Evolutionary conservation across 2,113 vertebrate genomes (phyloP), one percentile per base, ranked within the genome.

Genomic region (Catharus fuscescens): DNA sequence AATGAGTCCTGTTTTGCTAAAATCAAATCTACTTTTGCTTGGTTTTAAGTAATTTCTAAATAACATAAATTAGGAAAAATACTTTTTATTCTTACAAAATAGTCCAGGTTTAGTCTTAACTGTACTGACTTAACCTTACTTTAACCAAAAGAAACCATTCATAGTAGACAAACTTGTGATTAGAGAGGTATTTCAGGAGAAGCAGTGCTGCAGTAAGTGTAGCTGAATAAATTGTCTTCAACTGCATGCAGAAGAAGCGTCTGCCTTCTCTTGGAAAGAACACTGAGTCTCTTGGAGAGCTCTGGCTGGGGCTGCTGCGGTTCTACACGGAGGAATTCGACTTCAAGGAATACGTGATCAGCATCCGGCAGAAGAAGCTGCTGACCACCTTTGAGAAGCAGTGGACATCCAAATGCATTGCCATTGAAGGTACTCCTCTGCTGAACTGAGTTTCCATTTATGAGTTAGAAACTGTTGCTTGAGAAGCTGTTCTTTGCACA

Each of bases 281-380:
- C 96, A 98, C 96, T 2, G 99, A 99, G 90, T 99, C 99, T 1
- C 98, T 99, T 53, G 99, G 99, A 10, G 99, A 99, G 82, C 98
- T 99, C 52, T 99, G 99, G 99, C 93, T 99, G 60, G 99, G 99
- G 23, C 96, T 99, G 50, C 98, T 99, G 92, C 98, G 99, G 29
- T 99, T 99, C 94, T 99, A 99, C 97, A 99, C 99, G 0, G 99
- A 99, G 89, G 99, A 99, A n/a, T 99, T 99, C 91, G 99, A 99
- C 97, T 99, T 99, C 94, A 99, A 99, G 91, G 99, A 99, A 24
- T 98, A 99, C 32, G 99, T 99, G 88, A 99, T 99, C 97, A 99
- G 99, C 97, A 99, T 99, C 97, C 98, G 99, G 12, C 99, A 99
- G 90, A 98, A 97, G 94, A 99, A 99, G 73, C 98, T 99, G 23